Evolutionary conservation across 2,888 invertebrate genomes (phyloP).

Genomic region (Sepioteuthis lessoniana): DNA sequence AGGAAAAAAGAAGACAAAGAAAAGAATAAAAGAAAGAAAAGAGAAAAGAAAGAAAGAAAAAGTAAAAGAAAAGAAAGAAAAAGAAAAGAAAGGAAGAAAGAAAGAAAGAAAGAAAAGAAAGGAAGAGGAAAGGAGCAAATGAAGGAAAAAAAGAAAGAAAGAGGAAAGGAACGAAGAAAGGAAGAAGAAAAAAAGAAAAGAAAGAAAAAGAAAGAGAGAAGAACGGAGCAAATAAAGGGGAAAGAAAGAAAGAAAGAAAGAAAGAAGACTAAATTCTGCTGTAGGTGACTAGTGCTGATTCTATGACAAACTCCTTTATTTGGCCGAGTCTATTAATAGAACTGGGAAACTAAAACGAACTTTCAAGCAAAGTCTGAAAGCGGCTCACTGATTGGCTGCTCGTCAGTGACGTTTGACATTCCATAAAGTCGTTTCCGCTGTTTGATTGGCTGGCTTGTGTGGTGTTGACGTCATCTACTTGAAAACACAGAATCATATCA

Average conservation of each 20-base stretch:
- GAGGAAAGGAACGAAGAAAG: background rate
- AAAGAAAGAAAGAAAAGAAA: background rate
- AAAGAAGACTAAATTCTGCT: background rate
- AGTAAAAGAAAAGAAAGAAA: background rate
- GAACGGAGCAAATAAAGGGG: background rate
- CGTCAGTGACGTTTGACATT: slow-evolving; percentile 52
- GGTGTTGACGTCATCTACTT: slow-evolving; percentile 66
- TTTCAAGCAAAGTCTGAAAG: slow-evolving; percentile 53
- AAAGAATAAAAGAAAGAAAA: background rate
- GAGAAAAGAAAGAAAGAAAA: background rate
- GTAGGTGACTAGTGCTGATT: slow-evolving; percentile 43
- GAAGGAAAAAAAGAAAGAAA: background rate
- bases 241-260: background rate
- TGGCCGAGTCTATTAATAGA: slow-evolving; percentile 62
- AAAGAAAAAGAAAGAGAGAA: background rate
- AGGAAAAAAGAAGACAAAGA: background rate
- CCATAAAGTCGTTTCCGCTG: slow-evolving; percentile 47
- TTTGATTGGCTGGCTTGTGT: slow-evolving; percentile 60
- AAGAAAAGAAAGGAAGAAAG: background rate
- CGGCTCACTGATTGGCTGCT: slow-evolving; percentile 55
- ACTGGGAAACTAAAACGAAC: slow-evolving; percentile 43
- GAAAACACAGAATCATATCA: slow-evolving; percentile 61
- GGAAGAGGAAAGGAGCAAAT: background rate
- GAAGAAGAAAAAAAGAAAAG: background rate
- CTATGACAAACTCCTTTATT: slow-evolving; percentile 56